A percentile compares a stretch with the other conserved stretches of the same genome.
Conservation (phyloP, 2,797 vertebrate species). For the Loriculus beryllinus region DNA sequence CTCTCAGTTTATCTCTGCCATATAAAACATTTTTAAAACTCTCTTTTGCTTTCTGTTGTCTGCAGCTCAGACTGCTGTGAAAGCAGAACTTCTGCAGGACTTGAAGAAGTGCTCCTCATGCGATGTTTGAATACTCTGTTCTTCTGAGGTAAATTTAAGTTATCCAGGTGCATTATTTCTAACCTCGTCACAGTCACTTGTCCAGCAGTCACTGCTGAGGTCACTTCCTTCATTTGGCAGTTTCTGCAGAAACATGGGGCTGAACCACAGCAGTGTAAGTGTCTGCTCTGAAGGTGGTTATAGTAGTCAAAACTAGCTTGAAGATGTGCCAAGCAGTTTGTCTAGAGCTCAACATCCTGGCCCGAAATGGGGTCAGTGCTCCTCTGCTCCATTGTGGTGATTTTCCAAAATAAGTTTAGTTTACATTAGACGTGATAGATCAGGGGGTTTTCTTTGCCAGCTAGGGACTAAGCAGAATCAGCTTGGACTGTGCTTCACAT, state of each 20-base stretch:
- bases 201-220: neutral
- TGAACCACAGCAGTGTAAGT: rapidly evolving
- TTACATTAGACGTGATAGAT: neutral
- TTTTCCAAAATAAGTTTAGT: neutral
- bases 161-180: neutral
- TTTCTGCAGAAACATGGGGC: neutral
- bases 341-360: neutral
- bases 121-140: neutral
- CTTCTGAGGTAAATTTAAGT: neutral
- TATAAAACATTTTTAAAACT: neutral
- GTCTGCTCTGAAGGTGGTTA: neutral
- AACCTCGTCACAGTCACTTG: neutral
- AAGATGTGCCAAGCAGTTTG: neutral
- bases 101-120: neutral
- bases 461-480: neutral
- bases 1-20: neutral
- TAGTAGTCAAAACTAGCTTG: neutral
- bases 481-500: neutral
- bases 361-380: neutral
- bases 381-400: neutral
- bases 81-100: neutral
- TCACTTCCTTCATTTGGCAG: neutral
- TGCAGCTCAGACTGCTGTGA: neutral
- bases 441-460: neutral
- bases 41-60: neutral